A percentile compares a stretch with the other conserved stretches of the same genome.
Evolutionary conservation across 2,797 vertebrate genomes (phyloP).

Genomic region (Anas bernieri): DNA sequence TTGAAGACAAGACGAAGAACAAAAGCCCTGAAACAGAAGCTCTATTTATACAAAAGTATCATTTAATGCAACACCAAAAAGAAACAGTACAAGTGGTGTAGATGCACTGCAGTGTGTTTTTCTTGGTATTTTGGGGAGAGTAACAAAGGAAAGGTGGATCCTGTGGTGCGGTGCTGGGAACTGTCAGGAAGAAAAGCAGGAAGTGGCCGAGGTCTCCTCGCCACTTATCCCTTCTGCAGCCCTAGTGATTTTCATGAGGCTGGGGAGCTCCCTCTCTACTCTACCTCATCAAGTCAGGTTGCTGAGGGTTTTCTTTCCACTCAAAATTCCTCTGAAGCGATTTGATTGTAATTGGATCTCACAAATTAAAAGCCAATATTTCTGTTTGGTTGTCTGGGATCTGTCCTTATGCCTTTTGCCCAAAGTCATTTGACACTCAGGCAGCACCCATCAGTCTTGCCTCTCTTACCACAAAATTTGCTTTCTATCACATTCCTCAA

Average conservation of each 20-base stretch:
- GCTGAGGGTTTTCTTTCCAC: background rate
- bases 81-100: background rate
- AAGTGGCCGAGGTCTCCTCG: background rate
- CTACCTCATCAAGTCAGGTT: background rate
- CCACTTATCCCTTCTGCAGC: background rate
- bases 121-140: background rate
- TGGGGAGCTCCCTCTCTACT: background rate
- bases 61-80: background rate
- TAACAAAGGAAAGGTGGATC: background rate
- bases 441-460: background rate
- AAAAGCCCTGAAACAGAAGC: background rate
- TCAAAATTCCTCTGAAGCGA: background rate
- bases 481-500: background rate
- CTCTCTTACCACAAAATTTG: background rate
- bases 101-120: background rate
- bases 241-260: background rate
- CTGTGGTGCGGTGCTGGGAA: fast-evolving
- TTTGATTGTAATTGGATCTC: background rate
- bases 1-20: background rate
- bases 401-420: background rate
- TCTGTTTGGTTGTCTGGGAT: background rate
- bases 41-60: background rate
- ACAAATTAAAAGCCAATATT: background rate
- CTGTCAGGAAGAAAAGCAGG: background rate
- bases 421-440: background rate